These are phyloP conservation scores for Caenorhabditis sp. DNA, from an alignment of 2,888 invertebrate genomes.

Conservation along the genomic window DNA sequence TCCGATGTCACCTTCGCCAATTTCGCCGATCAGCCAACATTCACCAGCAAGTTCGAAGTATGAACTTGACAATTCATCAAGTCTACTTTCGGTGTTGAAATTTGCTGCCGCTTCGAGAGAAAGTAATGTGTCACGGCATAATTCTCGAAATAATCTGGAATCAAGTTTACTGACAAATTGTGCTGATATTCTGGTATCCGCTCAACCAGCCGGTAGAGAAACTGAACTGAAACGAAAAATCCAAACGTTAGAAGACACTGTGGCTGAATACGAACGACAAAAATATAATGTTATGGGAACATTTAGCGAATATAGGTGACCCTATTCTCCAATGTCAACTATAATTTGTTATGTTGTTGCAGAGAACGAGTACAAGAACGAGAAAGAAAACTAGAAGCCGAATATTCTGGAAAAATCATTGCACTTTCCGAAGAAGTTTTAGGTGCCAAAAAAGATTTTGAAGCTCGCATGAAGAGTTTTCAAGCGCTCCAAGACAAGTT, in stretches of 20 bases:
- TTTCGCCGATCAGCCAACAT: slow-evolving; percentile 41
- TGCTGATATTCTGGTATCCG: slow-evolving; percentile 9
- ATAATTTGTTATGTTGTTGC: no score
- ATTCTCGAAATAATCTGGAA: slow-evolving; percentile 14
- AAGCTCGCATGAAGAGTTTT: slow-evolving; percentile 73
- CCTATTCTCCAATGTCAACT: no score
- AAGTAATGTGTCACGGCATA: slow-evolving; percentile 20
- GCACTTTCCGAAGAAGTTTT: slow-evolving; percentile 72
- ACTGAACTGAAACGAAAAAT: slow-evolving; percentile 68
- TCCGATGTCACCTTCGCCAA: slow-evolving; percentile 42
- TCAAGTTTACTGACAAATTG: background rate
- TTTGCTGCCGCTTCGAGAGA: slow-evolving; percentile 49
- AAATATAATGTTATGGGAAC: slow-evolving; percentile 71
- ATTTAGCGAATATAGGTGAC: slow-evolving; percentile 68
- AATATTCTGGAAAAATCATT: slow-evolving; percentile 71
- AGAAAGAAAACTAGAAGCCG: slow-evolving; percentile 70
- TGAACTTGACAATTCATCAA: slow-evolving; percentile 44
- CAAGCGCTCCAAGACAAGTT: slow-evolving; percentile 71
- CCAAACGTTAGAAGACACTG: slow-evolving; percentile 70
- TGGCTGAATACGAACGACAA: slow-evolving; percentile 70
- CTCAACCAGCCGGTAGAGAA: slow-evolving; percentile 54
- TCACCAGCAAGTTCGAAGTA: slow-evolving; percentile 39
- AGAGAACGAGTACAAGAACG: slow-evolving; percentile 69
- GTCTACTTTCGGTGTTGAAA: slow-evolving; percentile 31
- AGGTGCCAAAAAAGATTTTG: slow-evolving; percentile 72